These are phyloP conservation scores for Eucera pruinosa DNA, from an alignment of 2,888 invertebrate genomes.

Conservation along the genomic window DNA sequence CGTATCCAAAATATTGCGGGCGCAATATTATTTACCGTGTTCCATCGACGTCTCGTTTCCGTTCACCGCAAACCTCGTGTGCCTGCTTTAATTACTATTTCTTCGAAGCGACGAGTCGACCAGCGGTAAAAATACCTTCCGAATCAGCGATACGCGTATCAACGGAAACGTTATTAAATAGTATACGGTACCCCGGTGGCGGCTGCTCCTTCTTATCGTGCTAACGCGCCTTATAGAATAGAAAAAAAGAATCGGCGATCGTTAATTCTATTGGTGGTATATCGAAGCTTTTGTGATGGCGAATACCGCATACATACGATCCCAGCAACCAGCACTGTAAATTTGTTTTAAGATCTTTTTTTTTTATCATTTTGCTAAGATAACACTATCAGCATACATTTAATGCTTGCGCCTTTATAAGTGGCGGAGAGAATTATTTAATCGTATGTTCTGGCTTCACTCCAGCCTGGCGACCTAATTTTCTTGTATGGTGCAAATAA, in stretches of 20 bases:
- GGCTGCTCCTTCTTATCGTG: conserved; percentile 30
- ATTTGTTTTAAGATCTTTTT: conserved; percentile 80
- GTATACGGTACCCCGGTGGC: conserved; percentile 36
- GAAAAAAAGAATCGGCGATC: conserved; percentile 29
- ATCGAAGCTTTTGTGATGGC: conserved; percentile 44
- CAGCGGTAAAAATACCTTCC: conserved; percentile 42
- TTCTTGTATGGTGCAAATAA: conserved; percentile 69
- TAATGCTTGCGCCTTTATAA: conserved; percentile 84
- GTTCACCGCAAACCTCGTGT: too few relatives aligned
- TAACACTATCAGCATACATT: conserved; percentile 84
- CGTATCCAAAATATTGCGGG: conserved; percentile 39
- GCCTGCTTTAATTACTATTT: conserved; percentile 28
- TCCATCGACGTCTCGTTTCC: not conserved
- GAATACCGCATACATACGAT: conserved; percentile 44
- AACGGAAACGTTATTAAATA: conserved; percentile 57
- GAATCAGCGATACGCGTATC: conserved; percentile 58
- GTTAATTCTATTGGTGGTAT: conserved; percentile 47
- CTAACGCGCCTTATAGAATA: conserved; percentile 29
- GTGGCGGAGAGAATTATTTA: conserved; percentile 83
- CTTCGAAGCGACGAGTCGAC: not conserved
- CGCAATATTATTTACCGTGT: conserved; percentile 11
- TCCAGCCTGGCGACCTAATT: conserved; percentile 83
- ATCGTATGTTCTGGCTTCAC: conserved; percentile 82
- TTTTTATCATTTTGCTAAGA: conserved; percentile 83
- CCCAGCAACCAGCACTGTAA: conserved; percentile 74